Percentiles rank a stretch among this genome's conserved stretches.
phyloP scores from a whole-genome alignment of 1,140 invertebrate genomes.

The Rhyzopertha dominica region DNA sequence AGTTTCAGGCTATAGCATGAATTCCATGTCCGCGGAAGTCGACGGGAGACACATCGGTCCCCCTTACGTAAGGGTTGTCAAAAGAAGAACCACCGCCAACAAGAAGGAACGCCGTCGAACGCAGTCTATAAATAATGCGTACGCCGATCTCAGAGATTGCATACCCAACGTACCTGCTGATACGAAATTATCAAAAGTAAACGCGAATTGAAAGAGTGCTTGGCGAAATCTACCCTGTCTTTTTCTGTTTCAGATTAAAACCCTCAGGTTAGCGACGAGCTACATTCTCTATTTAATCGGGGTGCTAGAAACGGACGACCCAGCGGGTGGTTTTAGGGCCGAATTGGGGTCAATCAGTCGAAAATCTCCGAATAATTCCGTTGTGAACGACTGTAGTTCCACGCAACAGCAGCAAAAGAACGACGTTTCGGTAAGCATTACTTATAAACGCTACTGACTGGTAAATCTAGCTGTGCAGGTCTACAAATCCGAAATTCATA shows the following conservation, averaged over 20 bases:
- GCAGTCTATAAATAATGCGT: conserved; percentile 92
- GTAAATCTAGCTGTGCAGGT: neutral
- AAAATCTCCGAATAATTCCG: conserved; percentile 31
- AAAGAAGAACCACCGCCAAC: conserved; percentile 77
- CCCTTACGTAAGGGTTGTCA: conserved; percentile 59
- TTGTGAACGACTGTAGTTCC: conserved; percentile 24
- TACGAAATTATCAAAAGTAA: conserved; percentile 85
- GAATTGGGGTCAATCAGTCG: conserved; percentile 53
- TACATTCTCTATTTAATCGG: conserved; percentile 89
- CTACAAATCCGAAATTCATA: too few relatives aligned
- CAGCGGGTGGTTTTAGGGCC: conserved; percentile 66
- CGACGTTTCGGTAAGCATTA: conserved; percentile 36
- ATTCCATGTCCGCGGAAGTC: conserved; percentile 8
- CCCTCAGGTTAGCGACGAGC: conserved; percentile 80
- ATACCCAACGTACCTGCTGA: conserved; percentile 95
- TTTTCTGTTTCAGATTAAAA: conserved; percentile 68
- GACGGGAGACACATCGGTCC: conserved; percentile 17
- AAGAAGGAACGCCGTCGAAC: conserved; percentile 90
- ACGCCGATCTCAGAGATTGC: conserved; percentile 83
- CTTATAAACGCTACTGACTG: neutral
- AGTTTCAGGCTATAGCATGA: conserved; percentile 8
- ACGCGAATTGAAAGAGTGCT: neutral
- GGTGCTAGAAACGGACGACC: conserved; percentile 70
- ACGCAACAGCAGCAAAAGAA: conserved; percentile 30
- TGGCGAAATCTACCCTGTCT: neutral